Evolutionary conservation across 2,888 invertebrate genomes (phyloP).

Genomic region (Heliconius ethilla): DNA sequence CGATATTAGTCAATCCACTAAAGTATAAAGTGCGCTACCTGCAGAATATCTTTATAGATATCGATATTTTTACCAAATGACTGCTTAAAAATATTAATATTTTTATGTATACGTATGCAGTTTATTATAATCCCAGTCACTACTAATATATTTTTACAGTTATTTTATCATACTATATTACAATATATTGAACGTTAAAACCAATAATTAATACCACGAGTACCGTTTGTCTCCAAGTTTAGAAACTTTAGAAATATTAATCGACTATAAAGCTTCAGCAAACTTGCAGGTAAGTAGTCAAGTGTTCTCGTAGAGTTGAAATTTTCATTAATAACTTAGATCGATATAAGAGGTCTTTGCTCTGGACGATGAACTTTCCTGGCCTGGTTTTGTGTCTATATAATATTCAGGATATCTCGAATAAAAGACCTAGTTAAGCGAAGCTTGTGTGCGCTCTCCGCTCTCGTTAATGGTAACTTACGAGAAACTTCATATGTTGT

Average conservation of each 20-base stretch:
- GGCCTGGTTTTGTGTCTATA: constrained; percentile 35
- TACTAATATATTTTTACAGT: too few relatives aligned
- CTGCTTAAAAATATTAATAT: too few relatives aligned
- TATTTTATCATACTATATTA: too few relatives aligned
- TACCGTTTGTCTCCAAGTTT: not conserved
- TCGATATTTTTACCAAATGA: too few relatives aligned
- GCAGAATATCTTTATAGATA: not conserved
- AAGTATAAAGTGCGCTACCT: not conserved
- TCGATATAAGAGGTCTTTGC: constrained; percentile 35
- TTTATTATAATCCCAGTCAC: too few relatives aligned
- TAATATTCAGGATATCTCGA: constrained; percentile 36
- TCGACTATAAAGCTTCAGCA: constrained; percentile 12
- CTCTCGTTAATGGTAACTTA: constrained; percentile 29
- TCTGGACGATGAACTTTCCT: constrained; percentile 32
- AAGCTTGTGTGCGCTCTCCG: constrained; percentile 20
- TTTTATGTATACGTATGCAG: too few relatives aligned
- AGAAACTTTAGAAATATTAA: constrained; percentile 13
- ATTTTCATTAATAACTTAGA: constrained; percentile 38
- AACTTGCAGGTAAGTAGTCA: constrained; percentile 17
- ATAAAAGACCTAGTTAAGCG: constrained; percentile 34
- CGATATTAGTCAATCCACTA: not conserved
- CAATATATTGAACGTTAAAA: not conserved
- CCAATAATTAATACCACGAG: not conserved
- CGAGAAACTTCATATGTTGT: constrained; percentile 23
- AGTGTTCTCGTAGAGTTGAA: constrained; percentile 30